Percentiles rank a stretch among this genome's conserved stretches.
phyloP scores from a whole-genome alignment of 2,113 vertebrate genomes.

The Chionodraco myersi region DNA sequence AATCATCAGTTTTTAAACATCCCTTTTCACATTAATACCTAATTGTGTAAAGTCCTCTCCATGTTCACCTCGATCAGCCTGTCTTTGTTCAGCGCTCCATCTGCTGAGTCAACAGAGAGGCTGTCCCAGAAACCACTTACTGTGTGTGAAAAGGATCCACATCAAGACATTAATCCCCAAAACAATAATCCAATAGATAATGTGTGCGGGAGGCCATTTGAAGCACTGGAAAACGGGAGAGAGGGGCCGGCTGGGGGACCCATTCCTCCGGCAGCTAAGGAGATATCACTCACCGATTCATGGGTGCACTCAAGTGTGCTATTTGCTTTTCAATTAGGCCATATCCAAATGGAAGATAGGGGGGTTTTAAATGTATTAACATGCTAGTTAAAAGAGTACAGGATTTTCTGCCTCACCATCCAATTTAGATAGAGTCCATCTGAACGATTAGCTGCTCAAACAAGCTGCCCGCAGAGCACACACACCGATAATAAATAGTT shows the following conservation, averaged over 20 bases:
- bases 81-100: constrained; percentile 38
- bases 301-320: constrained; percentile 78
- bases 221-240: constrained; percentile 68
- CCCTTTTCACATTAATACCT: neutral
- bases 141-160: constrained; percentile 59
- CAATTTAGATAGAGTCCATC: constrained; percentile 79
- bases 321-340: constrained; percentile 83
- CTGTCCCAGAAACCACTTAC: constrained; percentile 62
- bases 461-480: constrained; percentile 67
- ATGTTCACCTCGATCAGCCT: constrained; percentile 11
- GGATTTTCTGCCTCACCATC: constrained; percentile 82
- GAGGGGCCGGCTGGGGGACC: constrained; percentile 29
- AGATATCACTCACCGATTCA: constrained; percentile 77
- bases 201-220: constrained; percentile 51
- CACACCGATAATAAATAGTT: constrained; percentile 77
- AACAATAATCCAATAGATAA: constrained; percentile 69
- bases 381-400: constrained; percentile 73
- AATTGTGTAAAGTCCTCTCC: neutral
- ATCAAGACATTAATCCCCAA: constrained; percentile 62
- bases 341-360: constrained; percentile 77
- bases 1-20: neutral
- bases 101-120: constrained; percentile 58
- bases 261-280: constrained; percentile 81
- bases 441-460: constrained; percentile 80
- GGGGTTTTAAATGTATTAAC: constrained; percentile 81